Evolutionary conservation across 2,888 invertebrate genomes (phyloP), one percentile per base, ranked within the genome.

Genomic region (Eudasyphora cyanicolor): DNA sequence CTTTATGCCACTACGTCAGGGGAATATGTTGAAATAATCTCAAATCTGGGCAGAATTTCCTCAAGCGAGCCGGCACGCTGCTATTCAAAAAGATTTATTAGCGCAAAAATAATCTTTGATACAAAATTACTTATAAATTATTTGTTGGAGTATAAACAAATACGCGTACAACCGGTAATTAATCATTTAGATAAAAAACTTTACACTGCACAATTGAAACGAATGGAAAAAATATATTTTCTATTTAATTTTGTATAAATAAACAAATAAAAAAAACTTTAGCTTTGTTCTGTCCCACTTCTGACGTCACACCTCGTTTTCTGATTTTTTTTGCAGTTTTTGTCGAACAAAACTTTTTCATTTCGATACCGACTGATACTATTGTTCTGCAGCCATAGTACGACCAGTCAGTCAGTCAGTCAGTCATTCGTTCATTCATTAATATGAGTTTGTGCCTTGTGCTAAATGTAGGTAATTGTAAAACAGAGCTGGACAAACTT

Each of bases 181-280:
- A 74, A 79, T 79, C 79, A 79, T 79, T 79, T 60, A 75, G 74
- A 69, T 57, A 79, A 79, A 62, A 64, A 38, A 79, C 19, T 14
- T 64, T 64, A 49, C 67, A 69, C 67, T 57, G 74, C 71, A 57
- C 35, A 21, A 42, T 42, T 38, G 35, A 60, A 29, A 14, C 17
- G 60, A 24, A 62, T 12, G 12, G 19, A 60, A 64, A 64, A 67
- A 19, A 79, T 69, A 74, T 54, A 74, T 74, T 74, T 21, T 79
- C 29, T 42, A 69, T 69, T 79, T 67, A 32, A 78, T 51, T 79
- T 79, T 67, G 19, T 76, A 76, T 49, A 77, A 62, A 77, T 77
- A 77, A 69, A 57, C 49, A 77, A 54, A 35, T n/a, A n/a, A n/a
- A n/a, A n/a, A n/a, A 45, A 45, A 49, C 29, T 64, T 14, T 49